Evolutionary conservation across 37 sponge, comb jelly and placozoan genomes (phyloP).

Genomic region (Cladorhizidae sp.): DNA sequence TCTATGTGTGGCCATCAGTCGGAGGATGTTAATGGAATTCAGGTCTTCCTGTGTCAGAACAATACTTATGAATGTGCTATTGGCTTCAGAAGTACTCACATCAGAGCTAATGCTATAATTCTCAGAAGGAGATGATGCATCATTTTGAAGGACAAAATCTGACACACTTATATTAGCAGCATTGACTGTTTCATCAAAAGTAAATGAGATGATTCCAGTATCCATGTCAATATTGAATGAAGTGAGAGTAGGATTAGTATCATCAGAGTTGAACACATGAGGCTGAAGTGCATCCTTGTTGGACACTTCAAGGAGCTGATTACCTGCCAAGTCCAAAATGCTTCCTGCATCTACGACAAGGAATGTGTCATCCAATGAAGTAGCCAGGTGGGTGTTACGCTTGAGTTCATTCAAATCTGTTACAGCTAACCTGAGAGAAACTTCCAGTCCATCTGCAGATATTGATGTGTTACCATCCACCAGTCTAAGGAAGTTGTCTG

Average conservation of each 20-base stretch:
- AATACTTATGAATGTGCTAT: conserved; percentile 56
- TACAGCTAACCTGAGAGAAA: conserved; percentile 41
- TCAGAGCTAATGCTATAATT: conserved; percentile 25
- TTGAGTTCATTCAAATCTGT: conserved; percentile 87
- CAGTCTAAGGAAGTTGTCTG: conserved; percentile 39
- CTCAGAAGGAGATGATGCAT: conserved; percentile 5
- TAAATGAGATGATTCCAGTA: conserved; percentile 47
- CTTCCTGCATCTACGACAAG: conserved; percentile 46
- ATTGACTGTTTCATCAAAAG: conserved; percentile 83
- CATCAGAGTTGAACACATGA: conserved; percentile 46
- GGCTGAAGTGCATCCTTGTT: conserved; percentile 44
- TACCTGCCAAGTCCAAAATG: conserved; percentile 61
- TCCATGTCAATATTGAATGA: conserved; percentile 79
- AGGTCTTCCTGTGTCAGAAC: conserved; percentile 63
- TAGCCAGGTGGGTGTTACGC: conserved; percentile 63
- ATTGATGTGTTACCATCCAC: conserved; percentile 44
- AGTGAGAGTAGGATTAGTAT: conserved; percentile 53
- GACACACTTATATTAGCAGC: conserved; percentile 42
- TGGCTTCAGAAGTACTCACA: conserved; percentile 23
- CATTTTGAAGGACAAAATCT: conserved; percentile 58
- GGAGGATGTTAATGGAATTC: conserved; percentile 73
- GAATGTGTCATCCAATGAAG: conserved; percentile 48
- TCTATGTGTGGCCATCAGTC: conserved; percentile 41
- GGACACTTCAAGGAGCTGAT: conserved; percentile 44
- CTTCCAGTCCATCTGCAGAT: conserved; percentile 53